These are phyloP conservation scores for Vicugna pacos DNA, from an alignment of 2,113 vertebrate species.

Conservation along the genomic window DNA sequence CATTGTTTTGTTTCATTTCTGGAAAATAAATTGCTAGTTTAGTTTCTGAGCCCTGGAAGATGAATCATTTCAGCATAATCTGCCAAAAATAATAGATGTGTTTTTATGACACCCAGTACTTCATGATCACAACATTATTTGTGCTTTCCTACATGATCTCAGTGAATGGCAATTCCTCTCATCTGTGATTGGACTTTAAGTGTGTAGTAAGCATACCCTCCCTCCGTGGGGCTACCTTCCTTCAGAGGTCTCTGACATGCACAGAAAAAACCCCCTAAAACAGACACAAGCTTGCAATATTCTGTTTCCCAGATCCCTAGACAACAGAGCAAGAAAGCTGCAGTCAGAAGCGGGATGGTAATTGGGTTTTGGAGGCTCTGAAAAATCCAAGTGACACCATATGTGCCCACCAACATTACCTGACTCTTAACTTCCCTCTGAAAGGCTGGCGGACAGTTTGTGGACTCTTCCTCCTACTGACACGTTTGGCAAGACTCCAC, in stretches of 20 bases:
- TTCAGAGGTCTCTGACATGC: not conserved
- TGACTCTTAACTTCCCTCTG: not conserved
- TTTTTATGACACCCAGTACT: not conserved
- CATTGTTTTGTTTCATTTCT: not conserved
- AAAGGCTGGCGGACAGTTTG: not conserved
- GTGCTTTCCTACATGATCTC: not conserved
- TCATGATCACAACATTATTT: not conserved
- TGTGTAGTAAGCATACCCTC: not conserved
- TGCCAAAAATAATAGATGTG: not conserved
- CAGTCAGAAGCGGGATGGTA: not conserved
- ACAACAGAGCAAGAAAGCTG: not conserved
- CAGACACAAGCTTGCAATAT: not conserved
- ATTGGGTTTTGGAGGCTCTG: not conserved
- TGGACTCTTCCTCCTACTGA: not conserved
- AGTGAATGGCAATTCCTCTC: not conserved
- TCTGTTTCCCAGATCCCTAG: not conserved
- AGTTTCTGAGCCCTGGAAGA: conserved; percentile 13
- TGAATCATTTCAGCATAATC: conserved; percentile 27
- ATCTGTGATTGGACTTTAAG: not conserved
- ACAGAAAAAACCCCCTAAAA: not conserved
- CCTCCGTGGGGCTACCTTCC: not conserved
- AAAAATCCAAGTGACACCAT: not conserved
- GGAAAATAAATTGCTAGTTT: conserved; percentile 33
- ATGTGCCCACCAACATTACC: not conserved
- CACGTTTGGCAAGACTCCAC: not conserved